Percentiles rank a stretch among this genome's conserved stretches.
Evolutionary conservation across 2,113 vertebrate genomes (phyloP).

Genomic region (Leucoraja erinaceus): DNA sequence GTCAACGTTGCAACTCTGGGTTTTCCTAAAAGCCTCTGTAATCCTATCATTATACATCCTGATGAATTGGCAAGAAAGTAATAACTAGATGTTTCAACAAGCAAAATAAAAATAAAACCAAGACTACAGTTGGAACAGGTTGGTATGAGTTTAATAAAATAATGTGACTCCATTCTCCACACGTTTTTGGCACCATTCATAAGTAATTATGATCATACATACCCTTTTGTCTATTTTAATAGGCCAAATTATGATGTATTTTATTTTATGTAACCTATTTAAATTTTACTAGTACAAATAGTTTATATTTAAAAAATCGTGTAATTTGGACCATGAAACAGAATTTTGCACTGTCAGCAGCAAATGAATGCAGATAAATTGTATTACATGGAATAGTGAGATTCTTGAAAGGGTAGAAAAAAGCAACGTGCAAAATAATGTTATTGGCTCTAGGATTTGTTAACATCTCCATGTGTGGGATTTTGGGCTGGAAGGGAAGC

Average conservation of each 20-base stretch:
- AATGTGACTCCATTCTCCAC: background rate
- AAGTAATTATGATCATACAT: background rate
- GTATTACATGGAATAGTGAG: background rate
- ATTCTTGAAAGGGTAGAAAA: background rate
- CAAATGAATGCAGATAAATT: background rate
- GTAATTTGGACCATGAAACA: background rate
- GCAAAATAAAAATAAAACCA: background rate
- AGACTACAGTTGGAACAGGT: background rate
- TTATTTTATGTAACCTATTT: background rate
- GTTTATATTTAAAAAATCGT: background rate
- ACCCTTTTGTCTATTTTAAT: background rate
- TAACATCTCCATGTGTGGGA: background rate
- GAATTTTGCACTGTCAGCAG: background rate
- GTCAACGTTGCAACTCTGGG: background rate
- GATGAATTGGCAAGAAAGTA: slow-evolving; percentile 18
- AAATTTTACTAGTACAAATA: background rate
- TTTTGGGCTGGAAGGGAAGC: background rate
- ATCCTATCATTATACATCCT: slow-evolving; percentile 14
- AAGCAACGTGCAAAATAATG: background rate
- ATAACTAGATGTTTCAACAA: background rate
- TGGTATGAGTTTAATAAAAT: background rate
- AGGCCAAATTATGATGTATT: no score
- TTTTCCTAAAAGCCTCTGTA: background rate
- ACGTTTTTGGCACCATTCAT: no score
- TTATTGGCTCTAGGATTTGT: background rate